A percentile compares a stretch with the other conserved stretches of the same genome.
These are phyloP conservation scores for Salticus scenicus DNA, from an alignment of 2,888 invertebrate genomes.

Conservation along the genomic window DNA sequence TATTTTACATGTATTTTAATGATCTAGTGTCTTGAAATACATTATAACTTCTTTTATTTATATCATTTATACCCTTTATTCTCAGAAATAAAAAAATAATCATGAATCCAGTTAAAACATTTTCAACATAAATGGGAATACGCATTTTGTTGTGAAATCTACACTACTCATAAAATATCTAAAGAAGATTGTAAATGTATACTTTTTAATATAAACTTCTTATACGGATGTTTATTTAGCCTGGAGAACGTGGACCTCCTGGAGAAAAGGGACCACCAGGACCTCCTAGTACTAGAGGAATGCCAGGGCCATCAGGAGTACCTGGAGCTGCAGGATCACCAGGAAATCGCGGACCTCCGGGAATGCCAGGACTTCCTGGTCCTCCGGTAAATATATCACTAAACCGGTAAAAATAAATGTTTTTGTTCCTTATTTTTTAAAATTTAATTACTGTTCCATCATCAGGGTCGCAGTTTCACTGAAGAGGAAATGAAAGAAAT, in stretches of 20 bases:
- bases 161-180: no score
- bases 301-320: conserved; percentile 46
- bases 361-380: conserved; percentile 76
- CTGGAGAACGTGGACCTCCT: conserved; percentile 55
- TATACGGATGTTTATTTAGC: no score
- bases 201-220: no score
- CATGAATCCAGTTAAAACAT: no score
- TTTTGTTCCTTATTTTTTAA: neutral
- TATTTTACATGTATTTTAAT: no score
- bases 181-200: no score
- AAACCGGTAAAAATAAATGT: neutral
- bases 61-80: no score
- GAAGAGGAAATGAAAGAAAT: conserved; percentile 88
- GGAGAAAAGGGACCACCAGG: conserved; percentile 63
- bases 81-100: no score
- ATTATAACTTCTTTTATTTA: no score
- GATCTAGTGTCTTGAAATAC: no score
- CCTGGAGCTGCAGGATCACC: conserved; percentile 71
- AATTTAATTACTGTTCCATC: neutral
- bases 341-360: conserved; percentile 72
- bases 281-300: conserved; percentile 41
- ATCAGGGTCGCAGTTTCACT: conserved; percentile 79
- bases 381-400: conserved; percentile 71
- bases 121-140: no score
- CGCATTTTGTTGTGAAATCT: no score